Base-by-base conservation (phyloP, 2,113 vertebrate genomes). In the Amblyornis subalaris region DNA sequence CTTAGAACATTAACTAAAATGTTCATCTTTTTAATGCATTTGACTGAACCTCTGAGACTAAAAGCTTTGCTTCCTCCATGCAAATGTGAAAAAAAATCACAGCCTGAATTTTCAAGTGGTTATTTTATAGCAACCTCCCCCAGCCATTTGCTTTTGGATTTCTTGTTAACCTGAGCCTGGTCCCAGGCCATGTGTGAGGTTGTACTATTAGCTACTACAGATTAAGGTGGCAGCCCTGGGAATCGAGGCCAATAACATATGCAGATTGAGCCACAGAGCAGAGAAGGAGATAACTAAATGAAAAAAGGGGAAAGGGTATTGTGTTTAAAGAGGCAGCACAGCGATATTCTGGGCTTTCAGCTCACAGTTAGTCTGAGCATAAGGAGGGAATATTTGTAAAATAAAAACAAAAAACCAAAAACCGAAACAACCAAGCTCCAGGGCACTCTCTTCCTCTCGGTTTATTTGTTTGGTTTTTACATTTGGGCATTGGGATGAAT, bases 1-100 rank as follows among this genome's bases (percentile, higher is more conserved):
- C 95, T 97, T 96, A 96, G 92, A 97, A 95, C 98, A 97, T 97
- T 97, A 98, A 98, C 97, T 98, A 97, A 98, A 98, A 97, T 96
- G 91, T 96, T 98, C 97, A 97, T 97, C 93, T 96, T 97, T 97
- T 96, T 95, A 98, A 97, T 97, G 96, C 93, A 85, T 98, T 97
- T 96, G 95, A 96, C 90, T 92, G 95, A 97, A 95, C 95, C 96
- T 90, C 90, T 24, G 97, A 97, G 96, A 97, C 96, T 97, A 97
- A 97, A 96, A 96, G 95, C 94, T 97, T 96, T 70, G 31, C 96
- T 92, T 94, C 62, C 62, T 96, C 89, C 95, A 95, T 94, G 94
- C 92, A 97, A 96, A 97, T 97, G 87, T 91, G 61, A 88, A 95
- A 92, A 94, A 94, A 88, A 95, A 89, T 90, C 94, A 94, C 94